phyloP scores from a whole-genome alignment of 1,140 invertebrate genomes.

The fruit fly (Drosophila melanogaster) region Release_6_plus_ISO1_MT NT_033777.3:25370001-25370500 shows the following conservation, averaged over 20 bases:
- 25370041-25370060: constrained; percentile 49
- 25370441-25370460: constrained; percentile 44
- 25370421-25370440: constrained; percentile 25
- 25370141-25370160: constrained; percentile 10
- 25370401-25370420: constrained; percentile 37
- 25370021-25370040: constrained; percentile 12
- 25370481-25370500: too few species aligned
- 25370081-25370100: constrained; percentile 29
- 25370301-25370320: constrained; percentile 51
- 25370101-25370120: constrained; percentile 2
- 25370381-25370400: constrained; percentile 52
- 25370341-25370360: constrained; percentile 72
- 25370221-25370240: constrained; percentile 64
- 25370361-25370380: constrained; percentile 79
- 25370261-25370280: constrained; percentile 12
- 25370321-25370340: constrained; percentile 76
- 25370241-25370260: constrained; percentile 47
- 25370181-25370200: constrained; percentile 69
- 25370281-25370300: background rate
- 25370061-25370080: constrained; percentile 52
- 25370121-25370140: background rate
- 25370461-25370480: background rate
- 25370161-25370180: constrained; percentile 66
- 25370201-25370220: constrained; percentile 38
- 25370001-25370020: constrained; percentile 18